Evolutionary conservation across 2,888 invertebrate species (phyloP).

Genomic region (Pogonocherus hispidulus): DNA sequence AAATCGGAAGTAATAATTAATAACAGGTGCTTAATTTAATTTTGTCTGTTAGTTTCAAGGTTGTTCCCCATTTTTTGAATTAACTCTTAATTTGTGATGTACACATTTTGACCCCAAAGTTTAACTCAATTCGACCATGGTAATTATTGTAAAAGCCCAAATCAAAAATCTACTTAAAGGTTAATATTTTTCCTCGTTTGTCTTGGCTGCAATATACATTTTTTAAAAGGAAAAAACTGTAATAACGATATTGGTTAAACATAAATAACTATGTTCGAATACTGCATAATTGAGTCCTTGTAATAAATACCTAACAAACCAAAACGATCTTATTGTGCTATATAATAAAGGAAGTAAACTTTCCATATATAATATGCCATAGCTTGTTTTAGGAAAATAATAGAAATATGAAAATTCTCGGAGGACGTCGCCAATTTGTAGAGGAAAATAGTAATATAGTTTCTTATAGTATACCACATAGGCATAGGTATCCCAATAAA

Average conservation of each 20-base stretch:
- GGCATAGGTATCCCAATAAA: no score
- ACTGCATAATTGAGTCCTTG: constrained; percentile 42
- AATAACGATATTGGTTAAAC: neutral
- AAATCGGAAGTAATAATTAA: no score
- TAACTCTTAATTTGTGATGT: constrained; percentile 2
- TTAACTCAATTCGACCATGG: neutral
- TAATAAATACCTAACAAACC: constrained; percentile 45
- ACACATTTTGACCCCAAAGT: neutral
- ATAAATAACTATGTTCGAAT: constrained; percentile 31
- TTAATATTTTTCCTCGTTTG: constrained; percentile 13
- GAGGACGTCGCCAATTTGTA: no score
- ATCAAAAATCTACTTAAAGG: constrained; percentile 6
- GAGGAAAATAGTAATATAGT: no score
- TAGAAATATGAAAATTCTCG: neutral
- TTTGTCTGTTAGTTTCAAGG: constrained; percentile 1
- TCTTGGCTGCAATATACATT: constrained; percentile 13
- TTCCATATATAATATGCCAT: neutral
- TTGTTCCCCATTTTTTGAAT: constrained; percentile 4
- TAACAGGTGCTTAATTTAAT: no score
- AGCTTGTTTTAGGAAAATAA: neutral
- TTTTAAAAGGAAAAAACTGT: neutral
- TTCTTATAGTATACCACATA: no score
- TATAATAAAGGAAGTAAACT: constrained; percentile 20
- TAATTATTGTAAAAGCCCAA: constrained; percentile 1
- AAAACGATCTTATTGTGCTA: constrained; percentile 34